These are phyloP conservation scores for Halcyon malimbica DNA, from an alignment of 2,113 vertebrate genomes.

Conservation along the genomic window DNA sequence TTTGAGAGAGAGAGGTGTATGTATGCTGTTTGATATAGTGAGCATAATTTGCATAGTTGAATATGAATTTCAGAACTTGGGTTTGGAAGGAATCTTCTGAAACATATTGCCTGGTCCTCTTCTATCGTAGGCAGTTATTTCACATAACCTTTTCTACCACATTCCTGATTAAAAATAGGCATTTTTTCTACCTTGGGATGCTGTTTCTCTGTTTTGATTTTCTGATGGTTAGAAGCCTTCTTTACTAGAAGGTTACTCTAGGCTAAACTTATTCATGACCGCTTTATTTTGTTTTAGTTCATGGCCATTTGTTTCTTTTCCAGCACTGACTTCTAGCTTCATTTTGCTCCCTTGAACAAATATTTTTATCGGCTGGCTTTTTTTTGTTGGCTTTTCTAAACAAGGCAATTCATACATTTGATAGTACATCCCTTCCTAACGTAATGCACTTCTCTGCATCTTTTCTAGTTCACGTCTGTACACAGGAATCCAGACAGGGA, in stretches of 20 bases:
- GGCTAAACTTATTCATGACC: neutral
- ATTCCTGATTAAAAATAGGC: neutral
- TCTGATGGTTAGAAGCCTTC: neutral
- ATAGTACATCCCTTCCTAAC: neutral
- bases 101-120: neutral
- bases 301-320: neutral
- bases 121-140: conserved; percentile 9
- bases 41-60: neutral
- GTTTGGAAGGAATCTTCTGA: neutral
- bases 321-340: neutral
- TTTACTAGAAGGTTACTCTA: neutral
- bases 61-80: neutral
- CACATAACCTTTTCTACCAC: neutral
- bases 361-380: neutral
- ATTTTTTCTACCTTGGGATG: neutral
- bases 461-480: neutral
- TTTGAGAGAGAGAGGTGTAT: neutral
- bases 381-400: neutral
- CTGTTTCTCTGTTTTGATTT: neutral
- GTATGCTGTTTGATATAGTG: neutral
- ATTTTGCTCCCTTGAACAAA: neutral
- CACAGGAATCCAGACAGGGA: neutral
- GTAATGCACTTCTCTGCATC: neutral
- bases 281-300: neutral
- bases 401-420: neutral